Evolutionary conservation across 2,888 invertebrate genomes (phyloP), one percentile per base, ranked within the genome.

Genomic region (Yponomeuta evonymella): DNA sequence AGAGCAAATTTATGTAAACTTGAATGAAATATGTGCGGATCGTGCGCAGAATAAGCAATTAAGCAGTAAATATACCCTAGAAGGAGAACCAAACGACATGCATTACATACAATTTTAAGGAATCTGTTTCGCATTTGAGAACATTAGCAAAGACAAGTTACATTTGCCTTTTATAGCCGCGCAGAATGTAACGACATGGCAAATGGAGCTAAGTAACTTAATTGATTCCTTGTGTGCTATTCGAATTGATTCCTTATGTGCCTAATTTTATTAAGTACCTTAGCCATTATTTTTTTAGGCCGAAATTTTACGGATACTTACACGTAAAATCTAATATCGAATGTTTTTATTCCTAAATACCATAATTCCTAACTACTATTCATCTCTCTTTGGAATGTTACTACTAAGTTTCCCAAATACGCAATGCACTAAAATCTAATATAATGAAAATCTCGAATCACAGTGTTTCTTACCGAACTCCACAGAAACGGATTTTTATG

Each of bases 201-300:
- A 48, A 65, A 12, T 68, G 11, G 12, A 68, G 30, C 29, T 68
- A 43, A 48, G 23, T 58, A 11, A 68, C 51, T 68, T 68, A 68
- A 68, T 68, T 68, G 68, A 68, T 68, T 51, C 68, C 68, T 68
- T 51, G 68, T 68, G 48, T 68, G 68, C 48, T 48, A 48, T 48
- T 51, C 29, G 51, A 68, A 29, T 48, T 68, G 10, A 68, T 48
- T 68, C 9, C 9, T 29, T 29, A 48, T 68, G 15, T 15, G n/a
- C 33, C 43, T 43, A 43, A 67, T 67, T 67, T 67, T 43, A 67
- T 67, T 23, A 23, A 2, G 2, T 33, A 23, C 23, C 36, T 1
- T 43, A 43, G 8, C 43, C 9, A 43, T 43, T 8, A 5, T 5
- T 43, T 5, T 43, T 43, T 43, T 43, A 43, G 6, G 8, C 43